Evolutionary conservation across 1,140 invertebrate genomes (phyloP), one percentile per base, ranked within the genome.

Genomic region (Ephestia elutella): DNA sequence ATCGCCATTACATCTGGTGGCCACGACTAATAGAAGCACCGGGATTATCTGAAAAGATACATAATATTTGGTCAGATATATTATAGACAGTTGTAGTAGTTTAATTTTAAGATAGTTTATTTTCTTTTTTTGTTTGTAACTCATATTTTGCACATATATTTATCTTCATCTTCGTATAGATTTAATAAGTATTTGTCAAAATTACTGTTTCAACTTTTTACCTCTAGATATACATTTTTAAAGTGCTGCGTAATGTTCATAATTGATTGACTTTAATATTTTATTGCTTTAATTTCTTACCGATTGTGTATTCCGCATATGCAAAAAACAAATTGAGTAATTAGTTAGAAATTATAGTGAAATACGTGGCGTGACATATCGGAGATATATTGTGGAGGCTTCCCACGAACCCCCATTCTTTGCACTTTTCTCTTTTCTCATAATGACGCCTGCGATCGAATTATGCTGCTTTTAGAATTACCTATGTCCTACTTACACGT

Each of bases 371-470:
- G 73, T 75, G 74, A 71, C 70, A 77, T 78, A 78, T 77, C 64
- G 66, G 38, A 15, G 38, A 60, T 63, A 70, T 62, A 82, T 80
- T 82, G 80, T 86, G 66, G 58, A 44, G 49, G 59, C 60, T 83
- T 86, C 83, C 70, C 83, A 86, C 83, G 78, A 71, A 54, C 67
- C 71, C 66, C 66, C 61, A 82, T 86, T 84, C 83, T 80, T 82
- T 81, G 60, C 66, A 78, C 80, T 82, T 86, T 86, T 86, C 83
- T 86, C 81, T 86, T 86, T 86, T 83, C 81, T 74, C 80, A 80
- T 80, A 75, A 76, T 71, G 71, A 49, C 71, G 66, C 50, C 59
- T 60, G 71, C 67, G 62, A 73, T 75, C 70, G 71, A 75, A 79
- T 78, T 74, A 66, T 56, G 57, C 53, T 30, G 59, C 56, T 56